Evolutionary conservation across 2,888 invertebrate species (phyloP), one percentile per base, ranked within the genome.

Genomic region (Calameuta pallipes): DNA sequence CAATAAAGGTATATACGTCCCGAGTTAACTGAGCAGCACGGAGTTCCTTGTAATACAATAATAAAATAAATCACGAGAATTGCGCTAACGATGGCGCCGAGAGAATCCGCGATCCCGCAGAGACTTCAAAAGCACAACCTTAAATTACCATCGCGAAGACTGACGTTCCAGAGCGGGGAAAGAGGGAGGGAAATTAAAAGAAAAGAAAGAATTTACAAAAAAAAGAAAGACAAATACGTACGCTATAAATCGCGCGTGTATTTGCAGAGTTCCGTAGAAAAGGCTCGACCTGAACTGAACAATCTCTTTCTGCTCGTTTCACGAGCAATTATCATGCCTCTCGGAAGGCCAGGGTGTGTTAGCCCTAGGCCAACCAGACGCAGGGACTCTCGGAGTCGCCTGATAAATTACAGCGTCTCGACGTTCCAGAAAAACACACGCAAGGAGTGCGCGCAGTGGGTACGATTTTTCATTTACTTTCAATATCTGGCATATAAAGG

Each of bases 391-490:
- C 36, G 76, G 41, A 71, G 71, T 76, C 37, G 23, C 23, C 36
- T 76, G 71, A 76, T 76, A 70, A 76, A 76, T 76, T 76, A 37
- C 71, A 69, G 37, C 76, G 41, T 37, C 71, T 76, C 76, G 69
- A 13, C 71, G 41, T 56, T 23, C 9, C 41, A 56, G 41, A 56
- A 56, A 56, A 56, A 56, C 31, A 33, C 31, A 76, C 71, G 70
- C 69, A 71, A 71, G 9, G 71, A 70, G 23, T 34, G 41, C 71
- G 70, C 71, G 70, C 3, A 36, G 71, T 71, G 35, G 23, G 9
- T 56, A 56, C 9, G 41, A 56, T 23, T 56, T 56, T 56, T 56
- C 41, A 56, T 56, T 23, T 23, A 6, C 23, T 23, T 23, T 23
- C 41, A 56, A 9, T 9, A 23, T 56, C 0, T 56, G 23, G 1